Base-by-base conservation (phyloP, 2,797 vertebrate genomes). In the Myotis daubentonii region DNA sequence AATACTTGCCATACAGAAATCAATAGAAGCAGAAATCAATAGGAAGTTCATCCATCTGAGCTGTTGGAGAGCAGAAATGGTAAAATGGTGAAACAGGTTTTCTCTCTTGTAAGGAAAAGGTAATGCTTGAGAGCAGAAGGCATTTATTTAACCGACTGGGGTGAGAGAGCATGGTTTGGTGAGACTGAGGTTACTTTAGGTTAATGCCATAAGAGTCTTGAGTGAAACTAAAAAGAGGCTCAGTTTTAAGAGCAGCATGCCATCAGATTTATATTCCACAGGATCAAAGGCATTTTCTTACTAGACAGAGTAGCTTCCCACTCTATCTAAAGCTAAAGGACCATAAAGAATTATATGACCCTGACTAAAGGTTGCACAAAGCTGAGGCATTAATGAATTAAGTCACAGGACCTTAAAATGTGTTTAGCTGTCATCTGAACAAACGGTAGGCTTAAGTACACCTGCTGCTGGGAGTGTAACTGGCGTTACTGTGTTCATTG, bases 1-100 rank as follows among this genome's bases (percentile, higher is more conserved):
- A 96, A 97, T 94, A 86, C 94, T 80, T 95, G 93, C 93, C 87
- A 83, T n/a, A n/a, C 57, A 36, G 82, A 97, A 93, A 97, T 96
- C 96, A 94, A 94, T 96, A 96, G 70, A 68, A 70, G 90, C 53
- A 86, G 94, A 94, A 97, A 96, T 96, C 94, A 78, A 94, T 96
- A 89, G 17, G 91, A 93, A 95, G 94, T 81, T 87, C 83, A 94
- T 97, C 86, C 89, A 91, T 92, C 70, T 91, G 70, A 92, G 87
- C 30, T 76, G 70, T 25, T 49, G 60, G 38, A 89, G 72, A 93
- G 83, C 2, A 33, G 20, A 53, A 96, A 88, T 83, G 86, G 66
- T 25, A 76, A 88, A 94, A 95, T 80, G 36, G 20, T 72, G 41
- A 79, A 71, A 72, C 62, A 66, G 51, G n/a, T 75, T 92, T 95